phyloP scores from a whole-genome alignment of 2,797 vertebrate species.

The Acipenser ruthenus region DNA sequence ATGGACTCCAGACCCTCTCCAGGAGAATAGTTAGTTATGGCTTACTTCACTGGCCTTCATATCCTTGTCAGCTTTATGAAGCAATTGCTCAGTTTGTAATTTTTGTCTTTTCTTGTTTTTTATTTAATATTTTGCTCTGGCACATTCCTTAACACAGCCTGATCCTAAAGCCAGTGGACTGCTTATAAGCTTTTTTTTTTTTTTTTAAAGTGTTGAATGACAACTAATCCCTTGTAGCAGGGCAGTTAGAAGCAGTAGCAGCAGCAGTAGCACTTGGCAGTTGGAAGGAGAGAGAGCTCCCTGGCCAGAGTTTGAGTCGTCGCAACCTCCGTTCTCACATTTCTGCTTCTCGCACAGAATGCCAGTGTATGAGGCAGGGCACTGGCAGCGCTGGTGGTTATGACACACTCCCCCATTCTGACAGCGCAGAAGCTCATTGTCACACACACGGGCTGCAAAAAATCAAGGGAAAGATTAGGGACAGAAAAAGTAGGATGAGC shows the following conservation, averaged over 20 bases:
- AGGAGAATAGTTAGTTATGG: conserved; percentile 71
- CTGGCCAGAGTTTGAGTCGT: conserved; percentile 50
- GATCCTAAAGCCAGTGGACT: conserved; percentile 36
- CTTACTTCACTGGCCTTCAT: conserved; percentile 72
- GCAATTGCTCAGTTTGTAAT: conserved; percentile 38
- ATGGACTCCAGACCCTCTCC: conserved; percentile 50
- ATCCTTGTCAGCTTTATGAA: conserved; percentile 37
- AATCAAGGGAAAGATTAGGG: too few species aligned
- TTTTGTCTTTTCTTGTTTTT: too few species aligned
- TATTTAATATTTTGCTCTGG: conserved; percentile 36
- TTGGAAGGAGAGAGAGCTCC: conserved; percentile 19
- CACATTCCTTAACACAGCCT: conserved; percentile 46
- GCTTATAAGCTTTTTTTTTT: conserved; percentile 52
- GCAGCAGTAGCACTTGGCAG: conserved; percentile 23
- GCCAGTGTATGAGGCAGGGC: conserved; percentile 71
- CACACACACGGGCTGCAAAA: conserved; percentile 81
- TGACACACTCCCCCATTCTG: conserved; percentile 89
- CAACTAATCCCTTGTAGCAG: conserved; percentile 47
- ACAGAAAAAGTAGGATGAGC: conserved; percentile 16
- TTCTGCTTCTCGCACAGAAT: conserved; percentile 83
- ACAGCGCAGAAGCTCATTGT: conserved; percentile 88
- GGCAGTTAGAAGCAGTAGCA: conserved; percentile 41
- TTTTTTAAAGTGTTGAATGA: conserved; percentile 49
- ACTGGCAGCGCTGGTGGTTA: conserved; percentile 81
- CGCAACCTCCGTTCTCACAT: conserved; percentile 73